phyloP scores from a whole-genome alignment of 2,797 vertebrate species.

The Oreochromis grahami region DNA sequence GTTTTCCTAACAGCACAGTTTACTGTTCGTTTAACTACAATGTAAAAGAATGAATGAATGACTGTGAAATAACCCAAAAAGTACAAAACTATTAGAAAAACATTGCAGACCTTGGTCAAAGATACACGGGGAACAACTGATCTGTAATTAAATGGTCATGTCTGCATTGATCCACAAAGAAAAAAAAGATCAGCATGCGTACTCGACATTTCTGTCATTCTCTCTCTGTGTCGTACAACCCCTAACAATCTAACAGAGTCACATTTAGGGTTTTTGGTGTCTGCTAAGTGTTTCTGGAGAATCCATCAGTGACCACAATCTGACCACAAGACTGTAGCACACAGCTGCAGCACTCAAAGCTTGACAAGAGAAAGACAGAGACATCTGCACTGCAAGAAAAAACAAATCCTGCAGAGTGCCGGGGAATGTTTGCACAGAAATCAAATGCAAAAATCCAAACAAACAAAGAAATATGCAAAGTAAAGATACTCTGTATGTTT shows the following conservation, averaged over 20 bases:
- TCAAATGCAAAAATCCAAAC: not conserved
- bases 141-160: not conserved
- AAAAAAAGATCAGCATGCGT: not conserved
- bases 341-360: not conserved
- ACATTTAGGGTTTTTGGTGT: not conserved
- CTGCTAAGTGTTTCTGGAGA: not conserved
- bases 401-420: too few species aligned
- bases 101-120: not conserved
- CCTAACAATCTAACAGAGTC: not conserved
- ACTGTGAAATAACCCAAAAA: not conserved
- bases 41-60: not conserved
- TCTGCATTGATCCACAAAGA: not conserved
- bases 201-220: not conserved
- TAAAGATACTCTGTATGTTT: not conserved
- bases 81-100: not conserved
- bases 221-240: not conserved
- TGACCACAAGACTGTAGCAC: not conserved
- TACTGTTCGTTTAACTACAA: not conserved
- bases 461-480: not conserved
- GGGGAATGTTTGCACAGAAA: not conserved
- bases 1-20: not conserved
- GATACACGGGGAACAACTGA: not conserved
- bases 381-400: not conserved
- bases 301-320: slow-evolving; percentile 4
- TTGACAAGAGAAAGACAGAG: not conserved